Percentiles rank a stretch among this genome's conserved stretches.
These are phyloP conservation scores for Vulpes vulpes DNA, from an alignment of 2,113 vertebrate species.

Conservation along the genomic window DNA sequence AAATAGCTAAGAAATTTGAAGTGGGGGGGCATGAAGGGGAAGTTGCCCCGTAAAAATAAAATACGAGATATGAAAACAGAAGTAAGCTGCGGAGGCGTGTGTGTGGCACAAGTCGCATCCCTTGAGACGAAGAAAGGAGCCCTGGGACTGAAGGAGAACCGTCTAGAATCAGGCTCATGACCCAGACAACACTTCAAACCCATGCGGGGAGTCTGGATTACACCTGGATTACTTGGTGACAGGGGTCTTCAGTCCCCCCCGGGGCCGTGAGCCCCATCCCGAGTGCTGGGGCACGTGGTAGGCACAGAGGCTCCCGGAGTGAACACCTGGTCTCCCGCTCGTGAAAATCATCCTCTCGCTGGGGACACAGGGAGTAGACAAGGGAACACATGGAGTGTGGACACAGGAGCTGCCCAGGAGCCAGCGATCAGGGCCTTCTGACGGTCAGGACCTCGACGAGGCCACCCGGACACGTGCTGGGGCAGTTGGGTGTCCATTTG, in stretches of 20 bases:
- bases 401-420: neutral
- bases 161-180: neutral
- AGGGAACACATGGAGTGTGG: too few relatives aligned
- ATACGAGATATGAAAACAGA: neutral
- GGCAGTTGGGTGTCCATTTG: neutral
- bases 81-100: neutral
- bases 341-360: neutral
- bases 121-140: too few relatives aligned
- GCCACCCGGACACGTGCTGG: too few relatives aligned
- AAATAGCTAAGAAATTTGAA: neutral
- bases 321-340: neutral
- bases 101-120: neutral
- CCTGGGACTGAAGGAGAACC: neutral
- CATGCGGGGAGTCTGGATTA: fast-evolving
- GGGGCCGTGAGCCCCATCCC: fast-evolving
- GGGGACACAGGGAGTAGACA: neutral
- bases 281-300: neutral
- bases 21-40: neutral
- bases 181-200: neutral
- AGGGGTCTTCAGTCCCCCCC: neutral
- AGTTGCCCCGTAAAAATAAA: neutral
- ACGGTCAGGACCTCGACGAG: neutral
- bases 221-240: neutral
- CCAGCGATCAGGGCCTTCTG: neutral
- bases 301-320: fast-evolving